A percentile compares a stretch with the other conserved stretches of the same genome.
Evolutionary conservation across 1,140 invertebrate genomes (phyloP).

Genomic region (Fragariocoptes setiger): DNA sequence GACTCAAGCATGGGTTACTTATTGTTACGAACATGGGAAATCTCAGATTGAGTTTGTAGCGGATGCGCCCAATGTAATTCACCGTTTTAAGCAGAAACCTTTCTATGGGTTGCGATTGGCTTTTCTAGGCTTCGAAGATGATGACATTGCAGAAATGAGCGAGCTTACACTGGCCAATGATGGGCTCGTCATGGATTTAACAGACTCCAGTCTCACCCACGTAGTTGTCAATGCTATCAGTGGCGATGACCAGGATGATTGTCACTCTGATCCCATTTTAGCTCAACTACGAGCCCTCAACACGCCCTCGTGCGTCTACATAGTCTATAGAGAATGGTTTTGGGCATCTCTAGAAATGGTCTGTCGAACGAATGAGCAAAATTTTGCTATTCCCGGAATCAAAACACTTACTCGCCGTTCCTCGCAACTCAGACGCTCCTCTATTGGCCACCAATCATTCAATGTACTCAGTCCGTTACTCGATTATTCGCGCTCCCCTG

Average conservation of each 20-base stretch:
- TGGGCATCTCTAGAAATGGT: conserved; percentile 87
- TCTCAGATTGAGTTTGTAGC: conserved; percentile 32
- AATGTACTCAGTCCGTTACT: not conserved
- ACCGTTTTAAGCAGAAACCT: conserved; percentile 39
- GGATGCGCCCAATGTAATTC: conserved; percentile 32
- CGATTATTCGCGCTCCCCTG: conserved; percentile 1
- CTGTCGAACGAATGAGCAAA: conserved; percentile 49
- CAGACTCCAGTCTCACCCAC: conserved; percentile 53
- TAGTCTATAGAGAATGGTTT: conserved; percentile 35
- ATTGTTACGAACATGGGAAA: conserved; percentile 33
- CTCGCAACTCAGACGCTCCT: conserved; percentile 3
- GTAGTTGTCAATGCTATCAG: conserved; percentile 29
- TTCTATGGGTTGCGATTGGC: conserved; percentile 54
- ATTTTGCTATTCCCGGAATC: not conserved
- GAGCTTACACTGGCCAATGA: conserved; percentile 22
- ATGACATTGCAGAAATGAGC: conserved; percentile 61
- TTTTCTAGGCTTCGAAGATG: conserved; percentile 55
- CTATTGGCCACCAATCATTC: not conserved
- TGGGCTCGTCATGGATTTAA: conserved; percentile 32
- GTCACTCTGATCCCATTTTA: not conserved
- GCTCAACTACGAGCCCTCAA: not conserved
- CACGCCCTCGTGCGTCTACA: not conserved
- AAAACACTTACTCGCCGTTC: conserved; percentile 10
- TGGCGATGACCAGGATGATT: not conserved
- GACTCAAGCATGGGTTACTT: conserved; percentile 48